phyloP scores from a whole-genome alignment of 2,113 vertebrate species.

The Xenopus laevis region DNA sequence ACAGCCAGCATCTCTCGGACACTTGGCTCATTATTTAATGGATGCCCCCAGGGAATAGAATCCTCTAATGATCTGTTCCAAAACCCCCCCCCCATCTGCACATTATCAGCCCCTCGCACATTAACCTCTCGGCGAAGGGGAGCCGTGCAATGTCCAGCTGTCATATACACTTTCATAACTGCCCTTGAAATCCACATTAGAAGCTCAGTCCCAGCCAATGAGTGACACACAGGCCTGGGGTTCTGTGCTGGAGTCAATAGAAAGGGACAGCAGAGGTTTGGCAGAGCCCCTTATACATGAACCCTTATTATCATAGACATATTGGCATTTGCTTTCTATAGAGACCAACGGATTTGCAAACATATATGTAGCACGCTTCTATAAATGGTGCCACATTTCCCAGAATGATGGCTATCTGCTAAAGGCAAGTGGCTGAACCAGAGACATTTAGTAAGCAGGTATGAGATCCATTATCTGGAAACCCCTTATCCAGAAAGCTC shows the following conservation, averaged over 20 bases:
- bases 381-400: no score
- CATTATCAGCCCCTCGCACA: slow-evolving; percentile 6
- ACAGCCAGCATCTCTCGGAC: slow-evolving; percentile 22
- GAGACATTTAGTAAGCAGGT: no score
- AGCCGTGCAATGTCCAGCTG: slow-evolving; percentile 7
- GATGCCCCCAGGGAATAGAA: slow-evolving; percentile 17
- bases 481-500: no score
- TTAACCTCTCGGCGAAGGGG: not conserved
- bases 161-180: slow-evolving; percentile 23
- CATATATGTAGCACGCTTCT: no score
- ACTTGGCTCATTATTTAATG: slow-evolving; percentile 35
- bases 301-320: no score
- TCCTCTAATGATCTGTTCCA: slow-evolving; percentile 16
- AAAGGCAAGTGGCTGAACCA: no score
- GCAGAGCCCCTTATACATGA: not conserved
- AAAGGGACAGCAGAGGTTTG: not conserved
- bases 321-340: no score
- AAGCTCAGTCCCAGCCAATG: not conserved
- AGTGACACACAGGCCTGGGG: slow-evolving; percentile 9
- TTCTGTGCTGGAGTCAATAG: not conserved
- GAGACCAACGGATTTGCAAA: no score
- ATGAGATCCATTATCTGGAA: no score
- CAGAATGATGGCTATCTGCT: no score
- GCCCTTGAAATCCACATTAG: slow-evolving; percentile 14
- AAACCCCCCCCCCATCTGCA: slow-evolving; percentile 2